These are phyloP conservation scores for Drosophila bifasciata DNA, from an alignment of 1,140 invertebrate species.

Conservation along the genomic window DNA sequence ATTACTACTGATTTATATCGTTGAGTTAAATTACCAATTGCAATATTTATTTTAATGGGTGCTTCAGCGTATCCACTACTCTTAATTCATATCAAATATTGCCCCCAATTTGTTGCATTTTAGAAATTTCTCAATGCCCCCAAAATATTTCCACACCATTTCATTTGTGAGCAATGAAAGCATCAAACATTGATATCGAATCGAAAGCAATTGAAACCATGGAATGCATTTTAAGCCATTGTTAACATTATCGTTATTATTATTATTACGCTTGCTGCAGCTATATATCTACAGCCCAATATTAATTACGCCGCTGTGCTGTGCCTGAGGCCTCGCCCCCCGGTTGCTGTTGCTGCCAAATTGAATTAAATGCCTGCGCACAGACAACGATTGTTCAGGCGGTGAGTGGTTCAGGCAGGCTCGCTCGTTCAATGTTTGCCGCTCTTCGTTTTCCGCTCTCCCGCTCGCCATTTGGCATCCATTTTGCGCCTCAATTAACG, in stretches of 20 bases:
- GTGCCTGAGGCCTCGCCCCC: too few species aligned
- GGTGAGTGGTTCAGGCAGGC: conserved; percentile 8
- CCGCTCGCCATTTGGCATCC: conserved; percentile 8
- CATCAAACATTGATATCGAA: conserved; percentile 9
- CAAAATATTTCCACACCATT: conserved; percentile 1
- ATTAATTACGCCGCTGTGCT: conserved; percentile 42
- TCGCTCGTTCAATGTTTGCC: too few species aligned
- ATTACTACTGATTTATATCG: too few species aligned
- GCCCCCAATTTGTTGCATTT: background rate
- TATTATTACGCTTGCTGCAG: conserved; percentile 14
- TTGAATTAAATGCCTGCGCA: conserved; percentile 55
- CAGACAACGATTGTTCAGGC: conserved; percentile 31
- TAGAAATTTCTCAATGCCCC: background rate
- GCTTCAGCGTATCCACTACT: too few species aligned
- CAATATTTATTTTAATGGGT: too few species aligned
- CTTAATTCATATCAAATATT: too few species aligned
- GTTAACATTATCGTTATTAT: conserved; percentile 28
- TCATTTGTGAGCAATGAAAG: background rate
- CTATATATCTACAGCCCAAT: conserved; percentile 37
- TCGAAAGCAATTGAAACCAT: background rate
- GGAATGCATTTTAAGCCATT: conserved; percentile 24
- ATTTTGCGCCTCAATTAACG: conserved; percentile 58
- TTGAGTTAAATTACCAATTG: too few species aligned
- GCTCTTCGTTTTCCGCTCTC: background rate
- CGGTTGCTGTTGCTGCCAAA: conserved; percentile 26